Percentiles rank a stretch among this genome's conserved stretches.
phyloP scores from a whole-genome alignment of 2,113 vertebrate genomes.

The Notarius lentiginosus region DNA sequence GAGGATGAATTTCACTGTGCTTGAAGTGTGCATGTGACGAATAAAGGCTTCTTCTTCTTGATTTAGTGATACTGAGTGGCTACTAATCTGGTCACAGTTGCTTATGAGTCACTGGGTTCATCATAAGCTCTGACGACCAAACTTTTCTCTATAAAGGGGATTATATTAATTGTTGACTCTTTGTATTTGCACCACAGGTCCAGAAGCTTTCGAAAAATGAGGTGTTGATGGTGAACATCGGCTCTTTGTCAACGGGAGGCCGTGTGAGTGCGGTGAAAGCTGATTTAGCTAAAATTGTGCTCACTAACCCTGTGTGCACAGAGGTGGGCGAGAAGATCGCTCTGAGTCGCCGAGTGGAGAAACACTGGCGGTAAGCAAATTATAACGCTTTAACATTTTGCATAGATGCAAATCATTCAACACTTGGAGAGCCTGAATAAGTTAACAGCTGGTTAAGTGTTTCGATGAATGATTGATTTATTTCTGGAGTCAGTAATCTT shows the following conservation, averaged over 20 bases:
- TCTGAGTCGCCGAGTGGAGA: conserved; percentile 95
- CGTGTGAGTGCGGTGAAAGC: conserved; percentile 97
- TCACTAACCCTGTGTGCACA: conserved; percentile 97
- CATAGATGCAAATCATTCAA: background rate
- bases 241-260: conserved; percentile 93
- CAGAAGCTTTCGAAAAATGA: conserved; percentile 98
- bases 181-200: conserved; percentile 75
- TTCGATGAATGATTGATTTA: background rate
- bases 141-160: background rate
- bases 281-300: conserved; percentile 95
- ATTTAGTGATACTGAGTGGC: background rate
- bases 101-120: background rate
- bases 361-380: conserved; percentile 93
- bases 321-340: conserved; percentile 99
- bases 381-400: background rate
- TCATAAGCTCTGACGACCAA: background rate
- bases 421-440: background rate
- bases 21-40: no score
- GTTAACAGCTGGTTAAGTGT: background rate
- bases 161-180: background rate
- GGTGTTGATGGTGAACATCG: conserved; percentile 99
- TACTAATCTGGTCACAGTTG: background rate
- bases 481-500: background rate
- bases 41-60: no score
- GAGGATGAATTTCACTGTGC: no score